Evolutionary conservation across 2,113 vertebrate species (phyloP).

Genomic region (Saiga tatarica): DNA sequence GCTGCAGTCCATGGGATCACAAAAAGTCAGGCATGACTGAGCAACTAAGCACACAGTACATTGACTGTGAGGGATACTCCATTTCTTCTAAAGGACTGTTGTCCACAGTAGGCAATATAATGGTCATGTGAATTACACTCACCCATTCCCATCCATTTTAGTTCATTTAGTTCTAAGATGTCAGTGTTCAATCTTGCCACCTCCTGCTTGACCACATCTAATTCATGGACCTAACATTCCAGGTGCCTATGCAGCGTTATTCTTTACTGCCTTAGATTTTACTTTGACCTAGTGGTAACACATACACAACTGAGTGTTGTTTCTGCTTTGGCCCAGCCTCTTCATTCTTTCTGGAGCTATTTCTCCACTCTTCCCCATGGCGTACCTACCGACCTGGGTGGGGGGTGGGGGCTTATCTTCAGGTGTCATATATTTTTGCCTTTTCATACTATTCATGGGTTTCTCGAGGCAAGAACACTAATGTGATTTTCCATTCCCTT

Average conservation of each 20-base stretch:
- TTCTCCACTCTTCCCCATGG: neutral
- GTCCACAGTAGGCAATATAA: neutral
- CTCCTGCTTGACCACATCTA: neutral
- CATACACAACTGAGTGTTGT: neutral
- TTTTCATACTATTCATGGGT: neutral
- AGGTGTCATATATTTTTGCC: neutral
- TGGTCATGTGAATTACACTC: neutral
- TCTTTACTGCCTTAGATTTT: neutral
- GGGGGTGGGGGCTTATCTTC: fast-evolving
- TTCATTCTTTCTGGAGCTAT: neutral
- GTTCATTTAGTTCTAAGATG: neutral
- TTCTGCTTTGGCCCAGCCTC: neutral
- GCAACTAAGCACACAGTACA: neutral
- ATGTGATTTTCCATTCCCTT: neutral
- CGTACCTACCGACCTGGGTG: neutral
- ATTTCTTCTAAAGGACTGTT: neutral
- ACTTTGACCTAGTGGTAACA: neutral
- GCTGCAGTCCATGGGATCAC: neutral
- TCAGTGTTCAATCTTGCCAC: neutral
- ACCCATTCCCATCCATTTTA: neutral
- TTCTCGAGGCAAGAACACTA: neutral
- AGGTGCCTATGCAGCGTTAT: neutral
- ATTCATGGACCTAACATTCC: neutral
- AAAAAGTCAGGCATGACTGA: neutral
- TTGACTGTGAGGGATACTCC: neutral